These are phyloP conservation scores for Drepana arcuata DNA, from an alignment of 1,140 invertebrate species.

Conservation along the genomic window DNA sequence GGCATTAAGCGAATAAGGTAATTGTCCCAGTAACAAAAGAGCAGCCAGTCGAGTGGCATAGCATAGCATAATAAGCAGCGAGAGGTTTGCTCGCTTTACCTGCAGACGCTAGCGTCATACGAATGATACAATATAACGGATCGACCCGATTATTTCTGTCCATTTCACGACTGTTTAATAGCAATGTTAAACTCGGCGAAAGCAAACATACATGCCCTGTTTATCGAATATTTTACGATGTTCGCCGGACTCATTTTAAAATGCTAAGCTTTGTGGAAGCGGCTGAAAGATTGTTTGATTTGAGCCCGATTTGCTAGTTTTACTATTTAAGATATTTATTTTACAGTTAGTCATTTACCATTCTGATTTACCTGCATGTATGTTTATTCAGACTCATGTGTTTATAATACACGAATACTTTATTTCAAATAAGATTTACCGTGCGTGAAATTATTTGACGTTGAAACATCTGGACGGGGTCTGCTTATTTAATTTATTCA, in stretches of 20 bases:
- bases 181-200: constrained; percentile 66
- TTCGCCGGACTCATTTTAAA: constrained; percentile 63
- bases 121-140: constrained; percentile 64
- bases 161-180: constrained; percentile 70
- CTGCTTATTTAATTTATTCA: constrained; percentile 29
- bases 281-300: constrained; percentile 62
- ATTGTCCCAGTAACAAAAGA: constrained; percentile 44
- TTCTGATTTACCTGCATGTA: constrained; percentile 64
- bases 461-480: constrained; percentile 47
- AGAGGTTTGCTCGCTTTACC: constrained; percentile 27
- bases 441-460: constrained; percentile 50
- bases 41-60: constrained; percentile 39
- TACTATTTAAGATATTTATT: constrained; percentile 66
- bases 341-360: constrained; percentile 66
- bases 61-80: constrained; percentile 45
- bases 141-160: constrained; percentile 67
- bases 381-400: constrained; percentile 61
- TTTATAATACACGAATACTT: constrained; percentile 66
- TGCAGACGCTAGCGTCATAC: constrained; percentile 52
- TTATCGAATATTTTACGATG: constrained; percentile 71
- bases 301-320: constrained; percentile 46
- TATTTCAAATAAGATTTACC: constrained; percentile 64
- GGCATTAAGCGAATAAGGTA: constrained; percentile 48
- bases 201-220: constrained; percentile 64
- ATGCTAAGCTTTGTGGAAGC: constrained; percentile 58